Base-by-base conservation (phyloP, 2,797 vertebrate genomes). In the Pempheris klunzingeri region DNA sequence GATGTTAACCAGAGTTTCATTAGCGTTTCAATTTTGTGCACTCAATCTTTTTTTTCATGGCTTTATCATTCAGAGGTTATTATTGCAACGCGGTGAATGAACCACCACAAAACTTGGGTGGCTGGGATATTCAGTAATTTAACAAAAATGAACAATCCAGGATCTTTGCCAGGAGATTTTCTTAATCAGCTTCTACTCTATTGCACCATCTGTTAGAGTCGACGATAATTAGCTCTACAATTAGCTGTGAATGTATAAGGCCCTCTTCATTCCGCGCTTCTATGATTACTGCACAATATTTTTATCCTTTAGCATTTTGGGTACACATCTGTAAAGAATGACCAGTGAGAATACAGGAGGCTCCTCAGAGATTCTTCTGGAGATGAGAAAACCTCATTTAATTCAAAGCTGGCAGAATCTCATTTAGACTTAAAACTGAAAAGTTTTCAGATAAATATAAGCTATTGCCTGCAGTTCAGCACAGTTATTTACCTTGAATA, bases 191-290 rank as follows among this genome's bases (percentile, higher is more conserved):
- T 79, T 81, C 71, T 57, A 62, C 77, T 85, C 67, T 59, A 63
- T 69, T 73, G 82, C 84, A 82, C 85, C 90, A 90, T 90, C 89
- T 90, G 92, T 88, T 87, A 79, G 60, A 61, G 69, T 75, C 58
- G 11, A 68, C 82, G 70, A 71, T 77, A 83, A 92, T 90, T 71
- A 80, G 53, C 57, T 77, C 54, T 30, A 77, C 71, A 86, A 88
- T 88, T 82, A 87, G 82, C 77, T 70, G 71, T 52, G 36, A 78
- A 87, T 59, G 67, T 68, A 74, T 64, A 74, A 61, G 32, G 55
- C 24, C 32, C 14, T 68, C 39, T 79, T 81, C 53, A 73, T 77
- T 74, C 34, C 54, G 50, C 5, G 0, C 28, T 60, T 22, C 24
- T 13, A 14, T 73, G 63, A 85, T 77, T 75, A 50, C 65, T 24